Percentiles rank a stretch among this genome's conserved stretches.
These are phyloP conservation scores for Corvus cornix DNA, from an alignment of 2,113 vertebrate genomes.

Conservation along the genomic window DNA sequence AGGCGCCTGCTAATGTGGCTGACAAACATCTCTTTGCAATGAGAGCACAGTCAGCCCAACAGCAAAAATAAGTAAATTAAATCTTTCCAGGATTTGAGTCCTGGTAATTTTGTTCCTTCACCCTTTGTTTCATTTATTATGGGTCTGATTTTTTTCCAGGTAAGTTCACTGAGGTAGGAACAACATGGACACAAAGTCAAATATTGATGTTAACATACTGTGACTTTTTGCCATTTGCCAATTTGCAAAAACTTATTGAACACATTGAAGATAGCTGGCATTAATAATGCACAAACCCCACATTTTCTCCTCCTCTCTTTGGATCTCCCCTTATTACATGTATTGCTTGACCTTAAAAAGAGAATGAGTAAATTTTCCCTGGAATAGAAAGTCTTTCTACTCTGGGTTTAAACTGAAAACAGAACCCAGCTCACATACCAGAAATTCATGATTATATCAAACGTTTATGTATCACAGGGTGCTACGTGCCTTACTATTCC, in stretches of 20 bases:
- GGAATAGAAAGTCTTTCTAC: conserved; percentile 1
- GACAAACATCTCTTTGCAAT: neutral
- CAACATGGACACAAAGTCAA: neutral
- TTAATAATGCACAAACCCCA: neutral
- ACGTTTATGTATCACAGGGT: neutral
- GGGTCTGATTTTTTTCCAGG: neutral
- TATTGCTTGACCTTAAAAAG: conserved; percentile 27
- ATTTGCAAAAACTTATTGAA: conserved; percentile 1
- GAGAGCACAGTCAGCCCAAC: neutral
- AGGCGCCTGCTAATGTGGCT: neutral
- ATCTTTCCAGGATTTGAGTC: neutral
- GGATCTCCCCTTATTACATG: neutral
- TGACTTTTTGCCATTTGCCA: conserved; percentile 26
- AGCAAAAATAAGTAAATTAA: neutral
- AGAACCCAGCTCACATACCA: neutral
- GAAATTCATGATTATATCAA: neutral
- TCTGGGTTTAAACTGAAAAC: neutral
- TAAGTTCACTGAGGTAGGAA: neutral
- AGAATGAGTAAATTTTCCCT: conserved; percentile 17
- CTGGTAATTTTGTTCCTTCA: neutral
- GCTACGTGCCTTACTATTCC: neutral
- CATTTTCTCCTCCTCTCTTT: neutral
- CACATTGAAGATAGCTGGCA: neutral
- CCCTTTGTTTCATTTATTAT: neutral
- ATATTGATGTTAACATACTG: neutral